Percentiles rank a stretch among this genome's conserved stretches.
These are phyloP conservation scores for Drosophila affinis DNA, from an alignment of 2,888 invertebrate genomes.

Conservation along the genomic window DNA sequence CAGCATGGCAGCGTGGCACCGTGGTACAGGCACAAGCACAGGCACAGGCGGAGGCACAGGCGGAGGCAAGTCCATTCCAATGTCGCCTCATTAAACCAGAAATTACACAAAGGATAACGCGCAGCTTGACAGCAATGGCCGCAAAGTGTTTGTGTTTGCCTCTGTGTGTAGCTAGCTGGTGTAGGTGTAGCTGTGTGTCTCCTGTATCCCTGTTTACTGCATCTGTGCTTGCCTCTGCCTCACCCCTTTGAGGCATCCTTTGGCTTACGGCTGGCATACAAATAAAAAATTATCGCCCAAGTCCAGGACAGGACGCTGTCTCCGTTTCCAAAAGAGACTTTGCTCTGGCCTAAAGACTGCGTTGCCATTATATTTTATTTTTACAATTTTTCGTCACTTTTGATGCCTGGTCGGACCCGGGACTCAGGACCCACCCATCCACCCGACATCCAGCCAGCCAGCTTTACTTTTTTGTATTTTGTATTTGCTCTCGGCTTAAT, in stretches of 20 bases:
- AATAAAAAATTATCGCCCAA: slow-evolving; percentile 73
- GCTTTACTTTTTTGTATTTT: slow-evolving; percentile 27
- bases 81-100: slow-evolving; percentile 77
- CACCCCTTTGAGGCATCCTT: slow-evolving; percentile 35
- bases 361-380: slow-evolving; percentile 71
- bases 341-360: slow-evolving; percentile 5
- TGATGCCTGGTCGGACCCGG: slow-evolving; percentile 35
- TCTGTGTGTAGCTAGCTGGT: slow-evolving; percentile 18
- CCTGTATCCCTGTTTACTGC: slow-evolving; percentile 1
- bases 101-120: slow-evolving; percentile 79
- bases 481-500: slow-evolving; percentile 43
- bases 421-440: slow-evolving; percentile 16
- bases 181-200: not conserved
- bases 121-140: slow-evolving; percentile 52
- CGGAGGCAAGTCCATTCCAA: slow-evolving; percentile 39
- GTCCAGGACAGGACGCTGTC: slow-evolving; percentile 58
- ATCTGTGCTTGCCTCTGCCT: slow-evolving; percentile 18
- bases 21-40: not conserved
- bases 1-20: not conserved
- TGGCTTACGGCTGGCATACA: slow-evolving; percentile 62
- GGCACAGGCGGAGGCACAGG: not conserved
- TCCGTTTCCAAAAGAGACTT: not conserved
- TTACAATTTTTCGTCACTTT: slow-evolving; percentile 62
- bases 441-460: not conserved
- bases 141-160: slow-evolving; percentile 44